Evolutionary conservation across 2,797 vertebrate genomes (phyloP), one percentile per base, ranked within the genome.

Genomic region (Pseudocheirus occidentalis): DNA sequence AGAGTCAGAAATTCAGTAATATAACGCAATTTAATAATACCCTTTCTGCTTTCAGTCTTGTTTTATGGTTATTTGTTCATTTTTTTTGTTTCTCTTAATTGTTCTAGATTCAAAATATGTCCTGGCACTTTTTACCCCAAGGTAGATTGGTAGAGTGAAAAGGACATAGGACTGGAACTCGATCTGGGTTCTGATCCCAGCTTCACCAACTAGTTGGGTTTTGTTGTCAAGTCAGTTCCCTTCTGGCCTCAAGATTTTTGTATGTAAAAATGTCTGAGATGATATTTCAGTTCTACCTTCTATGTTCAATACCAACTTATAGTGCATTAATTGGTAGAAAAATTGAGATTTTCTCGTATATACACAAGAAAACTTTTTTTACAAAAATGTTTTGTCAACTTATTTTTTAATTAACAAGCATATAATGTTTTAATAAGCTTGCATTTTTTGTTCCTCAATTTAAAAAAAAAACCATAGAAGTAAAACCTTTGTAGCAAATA

Each of bases 1-100:
- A 90, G 92, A 90, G 90, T 29, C 91, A 94, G 91, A 95, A 94
- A 93, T 90, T 95, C n/a, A 93, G n/a, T 53, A 94, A 66, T 28
- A n/a, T 73, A 90, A 50, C 55, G 90, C 40, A 81, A 27, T 24
- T 81, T 81, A 46, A 27, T 81, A 81, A 14, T 29, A 96, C 13
- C 13, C 50, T n/a, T 81, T 55, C 29, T 91, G 29, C 91, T 0
- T 95, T 91, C 9, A 27, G 93, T 73, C n/a, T 54, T 93, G 29
- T 57, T 55, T 94, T 59, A 24, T 95, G 46, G 55, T 50, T 94
- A 53, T 57, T 66, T 34, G 50, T 50, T 40, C 58, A 0, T 89
- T 58, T 93, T 92, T 93, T 95, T 46, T 55, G 24, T 96, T 93
- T 53, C 94, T 92, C 4, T 94, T 90, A 81, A 0, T 89, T 95